Base-by-base conservation (phyloP, 2,888 invertebrate species). In the Caenorhabditis sp. region DNA sequence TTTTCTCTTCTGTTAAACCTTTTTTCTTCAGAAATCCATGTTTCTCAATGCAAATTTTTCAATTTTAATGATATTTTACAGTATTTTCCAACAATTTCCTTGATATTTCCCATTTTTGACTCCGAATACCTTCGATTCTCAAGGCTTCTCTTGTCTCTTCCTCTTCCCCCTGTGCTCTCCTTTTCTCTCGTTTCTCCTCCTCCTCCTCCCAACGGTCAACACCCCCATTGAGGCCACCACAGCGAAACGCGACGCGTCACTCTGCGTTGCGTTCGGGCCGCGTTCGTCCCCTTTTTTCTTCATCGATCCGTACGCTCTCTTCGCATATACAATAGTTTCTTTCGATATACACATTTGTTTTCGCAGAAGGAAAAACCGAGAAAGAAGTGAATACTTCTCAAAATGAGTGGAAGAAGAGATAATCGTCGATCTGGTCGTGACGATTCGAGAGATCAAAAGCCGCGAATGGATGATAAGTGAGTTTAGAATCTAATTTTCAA, bases 351-450 rank as follows among this genome's bases (percentile, higher is more conserved):
- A 28, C 12, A 38, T 54, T 6, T 14, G 49, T 2, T 26, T 61
- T 56, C 41, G 22, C 49, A 49, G 31, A 31, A 16, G 47, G 49
- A 28, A 6, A 49, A n/a, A n/a, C n/a, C n/a, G n/a, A 10, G n/a
- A 16, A 19, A 31, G 10, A 51, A 38, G 38, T 14, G 22, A 8
- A 64, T 38, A n/a, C 35, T 26, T 80, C 22, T 19, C 8, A 75
- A 22, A 75, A 77, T 77, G 77, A 77, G 77, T 63, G 77, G 69
- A 38, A 69, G 77, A 70, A 69, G 70, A 47, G 77, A 77, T n/a
- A 77, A 77, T 24, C 72, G 79, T 26, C 72, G 79, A 56, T 72
- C 79, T 19, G 72, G 66, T 16, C 72, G 72, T 12, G 79, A 80
- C 14, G 72, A 79, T 2, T 35, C 44, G 19, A 22, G 38, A 51